A percentile compares a stretch with the other conserved stretches of the same genome.
Conservation (phyloP, 2,113 vertebrate genomes). For the Gadus chalcogrammus region DNA sequence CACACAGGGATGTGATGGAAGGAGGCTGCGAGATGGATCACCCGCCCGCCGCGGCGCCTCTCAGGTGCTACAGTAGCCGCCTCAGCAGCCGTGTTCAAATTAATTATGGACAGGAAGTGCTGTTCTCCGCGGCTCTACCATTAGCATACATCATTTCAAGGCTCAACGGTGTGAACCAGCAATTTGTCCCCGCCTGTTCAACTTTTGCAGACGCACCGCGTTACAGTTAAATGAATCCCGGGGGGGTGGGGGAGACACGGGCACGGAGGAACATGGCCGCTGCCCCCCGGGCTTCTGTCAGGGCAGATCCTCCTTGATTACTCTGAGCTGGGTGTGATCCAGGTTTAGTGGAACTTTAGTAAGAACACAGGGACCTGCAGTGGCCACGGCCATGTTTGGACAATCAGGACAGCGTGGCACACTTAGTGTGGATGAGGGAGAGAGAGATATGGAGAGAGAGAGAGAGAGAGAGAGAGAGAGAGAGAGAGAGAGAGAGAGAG, state of each 20-base stretch:
- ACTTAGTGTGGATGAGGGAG: background rate
- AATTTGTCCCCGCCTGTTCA: conserved; percentile 6
- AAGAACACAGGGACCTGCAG: background rate
- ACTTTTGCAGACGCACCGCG: background rate
- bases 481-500: no score
- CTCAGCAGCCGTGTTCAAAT: conserved; percentile 51
- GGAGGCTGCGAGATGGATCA: conserved; percentile 50
- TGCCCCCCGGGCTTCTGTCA: no score
- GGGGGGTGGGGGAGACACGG: no score
- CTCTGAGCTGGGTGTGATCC: no score
- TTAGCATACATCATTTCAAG: conserved; percentile 37
- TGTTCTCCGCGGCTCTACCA: conserved; percentile 34
- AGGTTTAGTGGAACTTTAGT: conserved; percentile 13
- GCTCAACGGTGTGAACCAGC: conserved; percentile 5
- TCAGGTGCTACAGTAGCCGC: conserved; percentile 46
- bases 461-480: no score
- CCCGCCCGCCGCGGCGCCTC: conserved; percentile 24
- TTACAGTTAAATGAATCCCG: conserved; percentile 23
- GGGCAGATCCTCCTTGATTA: background rate
- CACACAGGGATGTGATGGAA: conserved; percentile 60
- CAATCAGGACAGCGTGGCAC: conserved; percentile 5
- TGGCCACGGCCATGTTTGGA: conserved; percentile 1
- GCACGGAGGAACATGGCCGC: background rate
- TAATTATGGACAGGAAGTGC: conserved; percentile 50
- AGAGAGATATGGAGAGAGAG: no score